Conservation (phyloP, 2,797 vertebrate genomes). For the Leucoraja ocellata region DNA sequence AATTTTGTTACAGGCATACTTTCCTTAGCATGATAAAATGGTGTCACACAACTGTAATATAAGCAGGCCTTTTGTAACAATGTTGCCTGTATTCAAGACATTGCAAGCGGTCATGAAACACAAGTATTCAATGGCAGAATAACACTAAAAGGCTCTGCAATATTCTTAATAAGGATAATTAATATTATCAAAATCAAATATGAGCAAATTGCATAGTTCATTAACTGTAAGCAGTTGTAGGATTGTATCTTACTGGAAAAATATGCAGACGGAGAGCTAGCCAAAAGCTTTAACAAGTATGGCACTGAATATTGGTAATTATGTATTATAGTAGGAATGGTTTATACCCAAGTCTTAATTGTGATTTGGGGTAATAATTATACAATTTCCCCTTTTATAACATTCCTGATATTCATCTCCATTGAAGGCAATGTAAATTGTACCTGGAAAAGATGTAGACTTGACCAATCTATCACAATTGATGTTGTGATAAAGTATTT, state of each 20-base stretch:
- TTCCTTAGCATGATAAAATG: not conserved
- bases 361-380: not conserved
- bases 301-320: not conserved
- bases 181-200: not conserved
- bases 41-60: not conserved
- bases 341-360: not conserved
- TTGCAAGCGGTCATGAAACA: not conserved
- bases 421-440: not conserved
- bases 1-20: not conserved
- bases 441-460: not conserved
- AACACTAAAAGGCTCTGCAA: not conserved
- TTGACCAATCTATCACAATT: not conserved
- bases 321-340: not conserved
- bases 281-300: not conserved
- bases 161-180: not conserved
- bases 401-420: not conserved
- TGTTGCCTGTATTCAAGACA: not conserved
- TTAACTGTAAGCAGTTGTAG: not conserved
- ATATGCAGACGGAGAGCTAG: not conserved
- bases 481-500: too few relatives aligned
- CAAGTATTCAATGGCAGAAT: not conserved
- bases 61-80: not conserved
- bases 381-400: not conserved
- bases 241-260: not conserved
- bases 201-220: slow-evolving; percentile 3